Conservation (phyloP, 2,113 vertebrate genomes). For the Poeciliopsis turrubarensis region DNA sequence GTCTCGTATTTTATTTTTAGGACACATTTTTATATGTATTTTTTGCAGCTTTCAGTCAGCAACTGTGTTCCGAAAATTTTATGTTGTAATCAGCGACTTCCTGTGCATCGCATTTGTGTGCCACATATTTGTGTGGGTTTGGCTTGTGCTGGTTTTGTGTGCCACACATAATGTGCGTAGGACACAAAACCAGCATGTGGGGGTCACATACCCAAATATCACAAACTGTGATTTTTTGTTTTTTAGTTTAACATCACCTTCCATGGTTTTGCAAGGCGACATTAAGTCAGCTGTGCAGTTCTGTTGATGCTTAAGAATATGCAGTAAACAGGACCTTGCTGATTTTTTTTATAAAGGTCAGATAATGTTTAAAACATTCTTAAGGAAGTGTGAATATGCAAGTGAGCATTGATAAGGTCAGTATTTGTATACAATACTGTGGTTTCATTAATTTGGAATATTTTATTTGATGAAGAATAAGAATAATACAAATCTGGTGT, state of each 20-base stretch:
- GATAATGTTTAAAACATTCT: conserved; percentile 56
- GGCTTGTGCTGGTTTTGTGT: too few species aligned
- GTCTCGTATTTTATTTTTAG: too few species aligned
- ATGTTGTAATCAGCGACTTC: too few species aligned
- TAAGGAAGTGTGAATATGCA: conserved; percentile 56
- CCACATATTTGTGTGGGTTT: too few species aligned
- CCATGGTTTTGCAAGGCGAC: neutral
- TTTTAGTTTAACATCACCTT: conserved; percentile 11
- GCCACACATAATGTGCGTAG: too few species aligned
- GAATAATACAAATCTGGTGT: conserved; percentile 12
- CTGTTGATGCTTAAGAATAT: conserved; percentile 18
- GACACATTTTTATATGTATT: too few species aligned
- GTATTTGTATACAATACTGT: conserved; percentile 74
- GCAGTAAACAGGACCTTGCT: conserved; percentile 44
- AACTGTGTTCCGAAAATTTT: too few species aligned
- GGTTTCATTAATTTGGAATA: conserved; percentile 43
- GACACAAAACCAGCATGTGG: too few species aligned
- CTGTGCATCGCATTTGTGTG: too few species aligned
- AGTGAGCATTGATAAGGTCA: conserved; percentile 77
- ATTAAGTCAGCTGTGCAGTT: neutral
- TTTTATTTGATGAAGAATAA: neutral
- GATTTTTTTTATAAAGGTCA: conserved; percentile 69
- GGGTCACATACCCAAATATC: too few species aligned
- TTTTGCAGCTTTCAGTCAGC: too few species aligned
- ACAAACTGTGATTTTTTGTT: conserved; percentile 5